These are phyloP conservation scores for Lineus longissimus DNA, from an alignment of 1,140 invertebrate genomes.

Conservation along the genomic window DNA sequence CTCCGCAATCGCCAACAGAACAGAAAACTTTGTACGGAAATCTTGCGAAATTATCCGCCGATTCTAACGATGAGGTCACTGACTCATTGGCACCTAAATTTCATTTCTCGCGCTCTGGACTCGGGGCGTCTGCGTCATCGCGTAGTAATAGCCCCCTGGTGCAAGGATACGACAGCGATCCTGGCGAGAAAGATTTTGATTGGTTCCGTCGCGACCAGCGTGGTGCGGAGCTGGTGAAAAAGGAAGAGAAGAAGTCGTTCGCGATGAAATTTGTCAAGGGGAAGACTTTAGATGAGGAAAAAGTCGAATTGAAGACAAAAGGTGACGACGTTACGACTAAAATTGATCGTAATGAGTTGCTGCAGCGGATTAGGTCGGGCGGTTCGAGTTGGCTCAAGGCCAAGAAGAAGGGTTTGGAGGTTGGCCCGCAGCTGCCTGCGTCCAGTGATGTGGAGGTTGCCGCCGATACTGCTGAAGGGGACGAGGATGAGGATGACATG, in stretches of 20 bases:
- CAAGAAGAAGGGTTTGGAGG: background rate
- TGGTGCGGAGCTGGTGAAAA: background rate
- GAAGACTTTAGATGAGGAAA: conserved; percentile 39
- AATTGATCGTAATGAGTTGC: conserved; percentile 1
- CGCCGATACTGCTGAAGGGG: background rate
- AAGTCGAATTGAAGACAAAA: conserved; percentile 36
- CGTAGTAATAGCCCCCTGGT: too few relatives aligned
- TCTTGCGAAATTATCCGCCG: background rate
- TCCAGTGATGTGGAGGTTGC: background rate
- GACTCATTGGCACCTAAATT: too few relatives aligned
- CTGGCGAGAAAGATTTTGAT: background rate
- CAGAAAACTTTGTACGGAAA: too few relatives aligned
- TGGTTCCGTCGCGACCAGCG: conserved; percentile 21
- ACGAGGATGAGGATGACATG: background rate
- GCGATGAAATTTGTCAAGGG: conserved; percentile 5
- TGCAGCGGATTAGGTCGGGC: background rate
- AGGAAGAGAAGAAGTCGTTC: background rate
- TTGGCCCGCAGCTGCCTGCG: background rate
- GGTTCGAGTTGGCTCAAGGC: background rate
- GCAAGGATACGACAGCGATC: background rate
- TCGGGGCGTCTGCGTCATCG: too few relatives aligned
- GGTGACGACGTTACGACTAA: background rate
- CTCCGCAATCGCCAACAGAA: too few relatives aligned
- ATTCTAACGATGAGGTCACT: background rate
- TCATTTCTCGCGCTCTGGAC: too few relatives aligned